Evolutionary conservation across 2,797 vertebrate genomes (phyloP).

Genomic region (Platyrinchus mystaceus): DNA sequence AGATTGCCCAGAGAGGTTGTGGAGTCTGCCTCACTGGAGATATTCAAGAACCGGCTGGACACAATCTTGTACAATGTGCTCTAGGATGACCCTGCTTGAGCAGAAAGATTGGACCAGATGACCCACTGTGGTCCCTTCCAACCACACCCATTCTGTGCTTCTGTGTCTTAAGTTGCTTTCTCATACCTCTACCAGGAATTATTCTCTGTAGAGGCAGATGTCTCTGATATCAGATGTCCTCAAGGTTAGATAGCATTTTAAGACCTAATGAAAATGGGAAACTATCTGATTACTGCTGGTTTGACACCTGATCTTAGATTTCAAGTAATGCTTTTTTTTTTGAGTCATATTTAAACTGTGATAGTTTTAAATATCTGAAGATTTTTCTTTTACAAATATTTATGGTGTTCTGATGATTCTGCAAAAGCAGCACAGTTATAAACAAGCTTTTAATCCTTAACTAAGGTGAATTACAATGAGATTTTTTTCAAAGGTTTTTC

Average conservation of each 20-base stretch:
- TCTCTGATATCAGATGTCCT: background rate
- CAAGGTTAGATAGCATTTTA: background rate
- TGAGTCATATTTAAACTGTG: background rate
- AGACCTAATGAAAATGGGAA: background rate
- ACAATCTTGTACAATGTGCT: background rate
- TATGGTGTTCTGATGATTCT: background rate
- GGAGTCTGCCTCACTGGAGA: background rate
- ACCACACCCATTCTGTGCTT: background rate
- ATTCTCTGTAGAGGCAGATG: background rate
- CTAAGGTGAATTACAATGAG: background rate
- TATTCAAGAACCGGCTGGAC: background rate
- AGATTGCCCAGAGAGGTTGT: background rate
- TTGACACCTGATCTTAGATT: background rate
- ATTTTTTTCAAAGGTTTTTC: background rate
- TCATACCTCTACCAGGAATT: background rate
- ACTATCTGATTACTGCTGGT: background rate
- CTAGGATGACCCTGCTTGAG: background rate
- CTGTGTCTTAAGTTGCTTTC: background rate
- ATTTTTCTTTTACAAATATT: background rate
- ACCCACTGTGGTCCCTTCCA: background rate
- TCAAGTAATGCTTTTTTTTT: background rate
- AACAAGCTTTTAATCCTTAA: background rate
- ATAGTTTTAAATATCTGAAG: background rate
- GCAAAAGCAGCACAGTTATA: background rate
- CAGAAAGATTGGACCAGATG: background rate